Evolutionary conservation across 2,113 vertebrate species (phyloP), one percentile per base, ranked within the genome.

Genomic region (Electrona antarctica): DNA sequence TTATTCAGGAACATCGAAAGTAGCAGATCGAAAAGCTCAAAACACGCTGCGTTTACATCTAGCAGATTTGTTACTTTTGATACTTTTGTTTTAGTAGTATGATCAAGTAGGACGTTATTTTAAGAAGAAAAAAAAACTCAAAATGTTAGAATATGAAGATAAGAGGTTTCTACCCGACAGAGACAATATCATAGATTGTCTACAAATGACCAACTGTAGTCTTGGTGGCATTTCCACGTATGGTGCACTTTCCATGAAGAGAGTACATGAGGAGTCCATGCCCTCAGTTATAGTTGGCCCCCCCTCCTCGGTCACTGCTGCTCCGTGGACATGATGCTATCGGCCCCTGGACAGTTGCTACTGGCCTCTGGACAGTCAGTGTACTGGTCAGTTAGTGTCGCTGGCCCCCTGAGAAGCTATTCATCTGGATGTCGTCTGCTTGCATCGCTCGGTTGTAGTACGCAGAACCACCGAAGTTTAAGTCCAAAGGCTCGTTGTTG

Each of bases 341-440:
- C 21, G 21, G 21, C 21, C 21, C 21, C 21, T 2, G 21, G 21
- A 21, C 21, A 21, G 21, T 21, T 41, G 33, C 33, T 41, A 41
- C 33, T 41, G 33, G 33, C 33, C 33, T 6, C 33, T 41, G 33
- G 33, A 6, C 33, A 41, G 51, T 73, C 72, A 67, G 10, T 78
- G 60, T 60, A 3, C 9, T 10, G 45, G 58, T 60, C 14, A 21
- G 67, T 63, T 21, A 60, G 60, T 45, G 54, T 76, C 15, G 61
- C 7, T 11, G 52, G 55, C 70, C 83, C 57, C 71, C 64, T 49
- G 92, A 86, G 21, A 91, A 72, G 80, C 64, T 88, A 76, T n/a
- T 74, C 93, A 94, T 94, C 67, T 93, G 92, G 71, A 94, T 93
- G 83, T 75, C 77, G 82, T 94, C 93, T 8, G 69, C 76, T 67